Percentiles rank a stretch among this genome's conserved stretches.
phyloP scores from a whole-genome alignment of 2,113 vertebrate genomes.

The Apteryx owenii region DNA sequence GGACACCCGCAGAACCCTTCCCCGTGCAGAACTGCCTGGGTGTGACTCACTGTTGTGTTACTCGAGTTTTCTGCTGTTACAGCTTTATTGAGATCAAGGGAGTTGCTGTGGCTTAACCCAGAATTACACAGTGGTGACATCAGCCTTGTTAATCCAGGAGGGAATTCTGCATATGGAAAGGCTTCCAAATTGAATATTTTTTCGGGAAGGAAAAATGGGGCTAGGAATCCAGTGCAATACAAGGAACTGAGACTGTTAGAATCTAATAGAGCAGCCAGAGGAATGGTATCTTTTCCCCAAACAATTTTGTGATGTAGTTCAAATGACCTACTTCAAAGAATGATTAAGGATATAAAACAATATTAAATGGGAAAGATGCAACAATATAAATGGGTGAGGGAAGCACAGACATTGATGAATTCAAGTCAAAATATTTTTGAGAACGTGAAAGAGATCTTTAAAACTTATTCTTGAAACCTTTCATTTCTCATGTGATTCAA shows the following conservation, averaged over 20 bases:
- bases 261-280: not conserved
- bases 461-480: not conserved
- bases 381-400: not conserved
- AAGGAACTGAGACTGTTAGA: not conserved
- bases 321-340: not conserved
- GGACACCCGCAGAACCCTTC: not conserved
- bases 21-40: not conserved
- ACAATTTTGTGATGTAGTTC: not conserved
- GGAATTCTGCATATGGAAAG: conserved; percentile 38
- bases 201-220: conserved; percentile 15
- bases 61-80: conserved; percentile 35
- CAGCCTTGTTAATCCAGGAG: conserved; percentile 39
- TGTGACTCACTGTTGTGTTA: not conserved
- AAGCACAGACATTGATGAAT: not conserved
- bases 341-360: not conserved
- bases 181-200: not conserved
- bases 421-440: not conserved
- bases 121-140: conserved; percentile 45
- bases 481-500: not conserved
- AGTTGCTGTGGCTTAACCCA: conserved; percentile 48
- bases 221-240: not conserved
- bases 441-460: not conserved
- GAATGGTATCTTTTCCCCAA: not conserved
- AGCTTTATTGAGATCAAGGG: conserved; percentile 51
- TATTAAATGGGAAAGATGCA: not conserved